Conservation (phyloP, 2,888 invertebrate genomes). For the Dermolepida albohirtum region DNA sequence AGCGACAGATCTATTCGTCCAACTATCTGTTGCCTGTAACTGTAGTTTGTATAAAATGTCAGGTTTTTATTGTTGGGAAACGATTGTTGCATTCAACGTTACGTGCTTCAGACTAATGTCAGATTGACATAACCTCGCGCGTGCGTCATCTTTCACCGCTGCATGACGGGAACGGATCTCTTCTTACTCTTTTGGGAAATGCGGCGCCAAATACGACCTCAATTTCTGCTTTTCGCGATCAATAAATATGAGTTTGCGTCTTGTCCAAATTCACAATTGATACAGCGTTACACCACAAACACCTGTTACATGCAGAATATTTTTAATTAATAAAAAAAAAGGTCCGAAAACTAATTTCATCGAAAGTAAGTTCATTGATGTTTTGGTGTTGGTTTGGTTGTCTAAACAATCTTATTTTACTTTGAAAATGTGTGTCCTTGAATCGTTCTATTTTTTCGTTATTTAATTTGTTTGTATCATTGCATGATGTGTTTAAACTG, state of each 20-base stretch:
- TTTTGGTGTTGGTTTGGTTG: neutral
- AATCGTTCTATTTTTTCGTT: too few relatives aligned
- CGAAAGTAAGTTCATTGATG: constrained; percentile 12
- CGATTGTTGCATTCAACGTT: constrained; percentile 45
- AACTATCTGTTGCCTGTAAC: constrained; percentile 8
- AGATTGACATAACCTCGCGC: constrained; percentile 45
- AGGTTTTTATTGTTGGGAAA: constrained; percentile 23
- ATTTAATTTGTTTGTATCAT: too few relatives aligned
- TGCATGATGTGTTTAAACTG: too few relatives aligned
- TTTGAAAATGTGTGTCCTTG: neutral
- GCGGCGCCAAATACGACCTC: constrained; percentile 56
- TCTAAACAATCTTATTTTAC: neutral
- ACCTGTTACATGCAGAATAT: constrained; percentile 25
- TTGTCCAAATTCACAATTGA: neutral
- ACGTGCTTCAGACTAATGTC: constrained; percentile 47
- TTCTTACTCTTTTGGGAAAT: constrained; percentile 7
- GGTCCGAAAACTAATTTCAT: neutral
- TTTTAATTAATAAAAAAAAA: neutral
- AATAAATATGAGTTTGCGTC: constrained; percentile 57
- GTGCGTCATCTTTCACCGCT: constrained; percentile 35
- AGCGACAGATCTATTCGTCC: constrained; percentile 8
- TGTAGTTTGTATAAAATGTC: constrained; percentile 20
- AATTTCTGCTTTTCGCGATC: constrained; percentile 51
- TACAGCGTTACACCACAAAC: constrained; percentile 4
- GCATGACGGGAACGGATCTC: constrained; percentile 19